Conservation (phyloP, 1,140 invertebrate genomes). For the Ips nitidus region DNA sequence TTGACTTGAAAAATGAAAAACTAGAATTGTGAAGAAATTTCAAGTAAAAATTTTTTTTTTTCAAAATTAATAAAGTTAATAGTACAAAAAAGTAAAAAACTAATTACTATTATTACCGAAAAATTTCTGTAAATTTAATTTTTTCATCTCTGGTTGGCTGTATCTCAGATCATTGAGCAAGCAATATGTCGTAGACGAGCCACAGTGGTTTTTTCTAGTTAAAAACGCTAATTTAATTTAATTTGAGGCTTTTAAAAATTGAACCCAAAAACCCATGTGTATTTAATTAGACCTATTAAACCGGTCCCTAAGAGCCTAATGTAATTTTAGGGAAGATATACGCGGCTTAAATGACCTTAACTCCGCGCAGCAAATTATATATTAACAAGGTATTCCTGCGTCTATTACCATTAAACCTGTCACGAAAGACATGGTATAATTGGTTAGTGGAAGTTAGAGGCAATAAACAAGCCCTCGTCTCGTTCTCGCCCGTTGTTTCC, state of each 20-base stretch:
- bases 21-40: too few relatives aligned
- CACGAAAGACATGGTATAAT: slow-evolving; percentile 52
- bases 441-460: slow-evolving; percentile 50
- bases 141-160: too few relatives aligned
- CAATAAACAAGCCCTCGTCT: slow-evolving; percentile 47
- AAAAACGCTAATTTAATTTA: neutral
- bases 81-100: too few relatives aligned
- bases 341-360: slow-evolving; percentile 25
- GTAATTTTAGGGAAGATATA: slow-evolving; percentile 27
- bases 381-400: slow-evolving; percentile 52
- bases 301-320: slow-evolving; percentile 14
- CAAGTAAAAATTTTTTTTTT: too few relatives aligned
- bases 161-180: too few relatives aligned
- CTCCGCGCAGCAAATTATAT: slow-evolving; percentile 47
- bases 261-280: neutral
- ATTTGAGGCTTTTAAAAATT: slow-evolving; percentile 7
- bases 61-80: too few relatives aligned
- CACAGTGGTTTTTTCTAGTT: neutral
- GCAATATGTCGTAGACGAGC: too few relatives aligned
- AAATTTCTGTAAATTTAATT: too few relatives aligned
- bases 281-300: slow-evolving; percentile 23
- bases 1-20: too few relatives aligned
- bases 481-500: slow-evolving; percentile 28
- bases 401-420: slow-evolving; percentile 53
- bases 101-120: too few relatives aligned